Conservation (phyloP, 2,888 invertebrate genomes). For the Yponomeuta evonymella region DNA sequence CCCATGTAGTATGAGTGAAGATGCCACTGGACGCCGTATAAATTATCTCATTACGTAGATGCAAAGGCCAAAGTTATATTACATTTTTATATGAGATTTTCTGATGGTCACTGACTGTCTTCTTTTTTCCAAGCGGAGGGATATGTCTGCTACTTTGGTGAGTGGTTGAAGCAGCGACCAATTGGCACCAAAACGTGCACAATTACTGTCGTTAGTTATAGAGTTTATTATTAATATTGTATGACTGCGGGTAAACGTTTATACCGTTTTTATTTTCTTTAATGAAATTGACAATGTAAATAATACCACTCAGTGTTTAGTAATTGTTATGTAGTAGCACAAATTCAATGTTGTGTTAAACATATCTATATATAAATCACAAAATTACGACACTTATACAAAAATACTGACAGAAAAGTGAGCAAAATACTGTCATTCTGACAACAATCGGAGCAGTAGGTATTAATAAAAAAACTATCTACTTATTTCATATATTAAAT, state of each 20-base stretch:
- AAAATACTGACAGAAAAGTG: not conserved
- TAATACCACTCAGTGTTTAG: slow-evolving; percentile 36
- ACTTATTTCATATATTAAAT: too few species aligned
- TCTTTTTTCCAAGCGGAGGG: slow-evolving; percentile 73
- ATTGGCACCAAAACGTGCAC: slow-evolving; percentile 30
- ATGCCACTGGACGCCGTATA: too few species aligned
- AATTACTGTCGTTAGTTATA: slow-evolving; percentile 17
- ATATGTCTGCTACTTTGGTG: slow-evolving; percentile 75
- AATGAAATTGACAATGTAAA: slow-evolving; percentile 32
- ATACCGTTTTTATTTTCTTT: not conserved
- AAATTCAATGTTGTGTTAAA: slow-evolving; percentile 12
- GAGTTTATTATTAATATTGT: slow-evolving; percentile 27
- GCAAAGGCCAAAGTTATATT: too few species aligned
- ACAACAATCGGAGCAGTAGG: too few species aligned
- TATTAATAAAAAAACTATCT: too few species aligned
- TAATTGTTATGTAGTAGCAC: slow-evolving; percentile 19
- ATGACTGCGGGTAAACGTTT: not conserved
- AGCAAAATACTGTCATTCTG: too few species aligned
- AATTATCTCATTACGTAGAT: too few species aligned
- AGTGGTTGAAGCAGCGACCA: slow-evolving; percentile 54
- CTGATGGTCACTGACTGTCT: slow-evolving; percentile 27
- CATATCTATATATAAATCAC: not conserved
- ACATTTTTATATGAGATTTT: not conserved
- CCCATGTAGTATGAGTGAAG: too few species aligned
- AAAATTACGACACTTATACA: not conserved